phyloP scores from a whole-genome alignment of 2,797 vertebrate genomes.

The Lycodopsis pacificus region DNA sequence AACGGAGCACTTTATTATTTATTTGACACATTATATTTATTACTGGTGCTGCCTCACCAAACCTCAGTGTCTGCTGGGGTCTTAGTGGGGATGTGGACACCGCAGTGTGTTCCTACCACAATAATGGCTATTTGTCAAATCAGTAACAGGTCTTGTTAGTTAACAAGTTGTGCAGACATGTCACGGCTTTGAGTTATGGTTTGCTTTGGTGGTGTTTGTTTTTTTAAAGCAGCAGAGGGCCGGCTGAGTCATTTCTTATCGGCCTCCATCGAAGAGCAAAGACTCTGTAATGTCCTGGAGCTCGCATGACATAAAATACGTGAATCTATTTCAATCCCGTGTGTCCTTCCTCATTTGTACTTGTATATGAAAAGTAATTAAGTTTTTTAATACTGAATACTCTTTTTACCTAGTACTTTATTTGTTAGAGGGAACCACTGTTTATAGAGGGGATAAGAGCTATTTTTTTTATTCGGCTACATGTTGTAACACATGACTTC shows the following conservation, averaged over 20 bases:
- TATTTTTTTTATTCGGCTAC: not conserved
- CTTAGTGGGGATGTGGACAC: not conserved
- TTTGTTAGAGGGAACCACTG: not conserved
- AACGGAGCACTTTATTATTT: conserved; percentile 15
- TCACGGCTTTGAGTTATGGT: not conserved
- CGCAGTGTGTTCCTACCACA: not conserved
- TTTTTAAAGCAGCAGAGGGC: not conserved
- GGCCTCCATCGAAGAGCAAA: not conserved
- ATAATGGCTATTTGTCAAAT: conserved; percentile 8
- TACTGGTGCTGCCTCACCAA: conserved; percentile 5
- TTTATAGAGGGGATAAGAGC: not conserved
- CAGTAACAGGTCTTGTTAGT: not conserved
- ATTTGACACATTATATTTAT: not conserved
- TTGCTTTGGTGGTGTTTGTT: not conserved
- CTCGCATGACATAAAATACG: not conserved
- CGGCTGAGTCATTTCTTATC: conserved; percentile 32
- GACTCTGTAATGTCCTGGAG: not conserved
- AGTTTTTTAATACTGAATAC: not conserved
- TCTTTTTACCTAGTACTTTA: not conserved
- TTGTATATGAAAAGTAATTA: not conserved
- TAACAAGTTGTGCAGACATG: not conserved
- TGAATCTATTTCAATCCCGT: not conserved
- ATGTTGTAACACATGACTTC: not conserved
- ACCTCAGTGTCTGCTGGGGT: not conserved
- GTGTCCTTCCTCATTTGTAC: not conserved